Evolutionary conservation across 2,888 invertebrate genomes (phyloP), one percentile per base, ranked within the genome.

Genomic region (Himalopsyche tibetana): DNA sequence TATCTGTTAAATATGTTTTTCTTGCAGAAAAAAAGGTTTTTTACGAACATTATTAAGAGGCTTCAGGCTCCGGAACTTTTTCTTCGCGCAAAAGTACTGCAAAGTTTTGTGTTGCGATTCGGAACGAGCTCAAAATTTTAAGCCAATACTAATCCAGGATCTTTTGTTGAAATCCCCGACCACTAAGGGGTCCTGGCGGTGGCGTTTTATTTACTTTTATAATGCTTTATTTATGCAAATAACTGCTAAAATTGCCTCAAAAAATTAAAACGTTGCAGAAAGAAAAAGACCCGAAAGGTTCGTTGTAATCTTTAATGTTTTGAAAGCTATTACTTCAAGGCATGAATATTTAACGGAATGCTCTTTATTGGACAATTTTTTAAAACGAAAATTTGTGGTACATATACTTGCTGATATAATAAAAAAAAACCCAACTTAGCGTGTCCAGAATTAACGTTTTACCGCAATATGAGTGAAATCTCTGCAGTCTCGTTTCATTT

Each of bases 51-150:
- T 63, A 63, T 19, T 63, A 63, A 19, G 28, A 5, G 15, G 63
- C 63, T 19, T 63, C 11, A 63, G 19, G 63, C 63, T 0, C 63
- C 8, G 63, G 11, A 63, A 63, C 63, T 80, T 80, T 81, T 51
- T 81, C 45, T 45, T 51, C 45, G n/a, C 81, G 45, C 42, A 19
- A 51, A 81, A 81, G 63, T 28, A 63, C 42, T 40, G 45, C 9
- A n/a, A 81, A 81, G 81, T 81, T 81, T 81, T 4, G 45, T 45
- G 42, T 17, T 17, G n/a, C 38, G 81, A 51, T 81, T 81, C 38
- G 42, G 28, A 81, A 12, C 51, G 11, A 28, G 81, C 81, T 81
- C 81, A 81, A 80, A 81, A 45, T 51, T 81, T 81, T 81, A 81
- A 81, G 81, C 81, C 19, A 45, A 81, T 42, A 42, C 45, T 81